phyloP scores from a whole-genome alignment of 30 jellyfish, hydroid and myxozoan species.

The Turritopsis dohrnii region DNA sequence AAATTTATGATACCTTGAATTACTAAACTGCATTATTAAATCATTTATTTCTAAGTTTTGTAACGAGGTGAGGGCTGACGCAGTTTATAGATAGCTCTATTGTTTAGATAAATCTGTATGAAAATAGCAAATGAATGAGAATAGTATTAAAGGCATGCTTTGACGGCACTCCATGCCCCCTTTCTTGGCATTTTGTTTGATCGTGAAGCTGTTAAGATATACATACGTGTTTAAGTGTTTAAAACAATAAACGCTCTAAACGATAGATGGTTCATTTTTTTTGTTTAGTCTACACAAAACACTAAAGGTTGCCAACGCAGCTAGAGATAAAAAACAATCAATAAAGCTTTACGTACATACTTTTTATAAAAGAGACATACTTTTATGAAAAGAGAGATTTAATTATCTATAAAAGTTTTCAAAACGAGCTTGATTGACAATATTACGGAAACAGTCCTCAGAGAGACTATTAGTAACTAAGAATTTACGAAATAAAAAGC shows the following conservation, averaged over 20 bases:
- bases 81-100: no score
- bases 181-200: background rate
- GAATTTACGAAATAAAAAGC: background rate
- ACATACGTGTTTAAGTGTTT: background rate
- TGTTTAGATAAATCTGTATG: no score
- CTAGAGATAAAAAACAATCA: background rate
- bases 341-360: no score
- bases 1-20: no score
- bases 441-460: background rate
- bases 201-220: background rate
- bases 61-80: no score
- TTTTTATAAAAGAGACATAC: background rate
- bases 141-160: no score
- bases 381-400: background rate
- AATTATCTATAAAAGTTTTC: background rate
- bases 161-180: no score
- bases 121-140: no score
- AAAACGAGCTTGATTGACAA: background rate
- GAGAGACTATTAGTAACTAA: background rate
- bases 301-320: background rate
- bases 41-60: no score
- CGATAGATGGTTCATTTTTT: background rate
- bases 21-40: no score
- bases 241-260: background rate
- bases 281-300: no score